These are phyloP conservation scores for Capreolus pygargus DNA, from an alignment of 2,113 vertebrate species.

Conservation along the genomic window DNA sequence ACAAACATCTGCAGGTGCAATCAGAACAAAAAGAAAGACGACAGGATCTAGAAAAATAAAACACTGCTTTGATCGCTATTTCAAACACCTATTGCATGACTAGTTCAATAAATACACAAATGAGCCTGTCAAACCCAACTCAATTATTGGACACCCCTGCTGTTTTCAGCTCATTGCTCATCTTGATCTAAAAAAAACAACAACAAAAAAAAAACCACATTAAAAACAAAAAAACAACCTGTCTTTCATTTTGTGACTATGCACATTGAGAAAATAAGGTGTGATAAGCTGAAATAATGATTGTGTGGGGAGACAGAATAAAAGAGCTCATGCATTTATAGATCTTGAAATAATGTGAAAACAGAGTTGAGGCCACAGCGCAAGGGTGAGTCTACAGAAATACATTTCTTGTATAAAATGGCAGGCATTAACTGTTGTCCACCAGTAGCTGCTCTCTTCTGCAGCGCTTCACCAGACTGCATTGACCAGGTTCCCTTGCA, in stretches of 20 bases:
- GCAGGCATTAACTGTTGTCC: background rate
- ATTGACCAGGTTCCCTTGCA: background rate
- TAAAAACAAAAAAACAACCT: background rate
- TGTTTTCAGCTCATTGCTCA: constrained; percentile 33
- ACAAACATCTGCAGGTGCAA: constrained; percentile 46
- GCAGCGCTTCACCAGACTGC: background rate
- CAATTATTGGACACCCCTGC: background rate
- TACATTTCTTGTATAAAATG: background rate
- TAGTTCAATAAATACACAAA: constrained; percentile 44
- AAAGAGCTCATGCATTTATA: background rate
- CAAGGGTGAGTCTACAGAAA: background rate
- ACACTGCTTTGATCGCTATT: constrained; percentile 43
- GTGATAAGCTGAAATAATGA: constrained; percentile 38
- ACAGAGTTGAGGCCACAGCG: background rate
- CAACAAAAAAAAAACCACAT: background rate
- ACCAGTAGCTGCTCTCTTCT: background rate
- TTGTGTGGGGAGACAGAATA: background rate
- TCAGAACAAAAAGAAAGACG: background rate
- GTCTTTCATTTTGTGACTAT: constrained; percentile 9
- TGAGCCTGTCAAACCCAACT: constrained; percentile 35
- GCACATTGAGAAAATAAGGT: background rate
- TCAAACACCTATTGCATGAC: constrained; percentile 48
- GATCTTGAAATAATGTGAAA: background rate
- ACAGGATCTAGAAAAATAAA: constrained; percentile 47
- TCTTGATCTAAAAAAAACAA: background rate